Conservation (phyloP, 2,888 invertebrate species). For the Melinaea menophilus region DNA sequence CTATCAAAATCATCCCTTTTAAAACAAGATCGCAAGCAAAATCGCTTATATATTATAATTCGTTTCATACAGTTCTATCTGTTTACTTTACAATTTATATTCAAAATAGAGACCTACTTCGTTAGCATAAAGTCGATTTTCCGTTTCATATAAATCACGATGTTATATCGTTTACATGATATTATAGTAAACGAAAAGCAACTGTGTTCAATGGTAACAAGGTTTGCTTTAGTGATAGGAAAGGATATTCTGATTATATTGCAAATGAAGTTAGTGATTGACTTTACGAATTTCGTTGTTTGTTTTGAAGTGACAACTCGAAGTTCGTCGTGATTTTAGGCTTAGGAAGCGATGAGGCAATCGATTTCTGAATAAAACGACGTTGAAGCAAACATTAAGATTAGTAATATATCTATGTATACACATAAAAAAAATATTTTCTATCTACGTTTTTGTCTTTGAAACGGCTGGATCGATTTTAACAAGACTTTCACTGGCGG, state of each 20-base stretch:
- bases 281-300: conserved; percentile 24
- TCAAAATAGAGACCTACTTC: not conserved
- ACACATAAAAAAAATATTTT: too few species aligned
- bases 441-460: too few species aligned
- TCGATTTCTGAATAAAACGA: conserved; percentile 2
- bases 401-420: too few species aligned
- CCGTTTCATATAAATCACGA: not conserved
- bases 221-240: not conserved
- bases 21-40: conserved; percentile 1
- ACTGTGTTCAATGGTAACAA: not conserved
- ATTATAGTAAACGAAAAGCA: not conserved
- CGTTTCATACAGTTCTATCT: conserved; percentile 2
- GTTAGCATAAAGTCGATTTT: conserved; percentile 3
- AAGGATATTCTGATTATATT: conserved; percentile 13
- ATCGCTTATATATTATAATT: conserved; percentile 8
- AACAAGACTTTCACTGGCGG: too few species aligned
- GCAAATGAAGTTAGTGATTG: conserved; percentile 24
- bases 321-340: conserved; percentile 6
- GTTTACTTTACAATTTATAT: conserved; percentile 3
- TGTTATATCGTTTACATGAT: conserved; percentile 1
- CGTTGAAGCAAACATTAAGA: not conserved
- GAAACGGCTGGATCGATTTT: too few species aligned
- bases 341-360: not conserved
- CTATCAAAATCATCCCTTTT: not conserved
- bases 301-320: conserved; percentile 24